Evolutionary conservation across 2,113 vertebrate species (phyloP).

Genomic region (Rallus limicola): DNA sequence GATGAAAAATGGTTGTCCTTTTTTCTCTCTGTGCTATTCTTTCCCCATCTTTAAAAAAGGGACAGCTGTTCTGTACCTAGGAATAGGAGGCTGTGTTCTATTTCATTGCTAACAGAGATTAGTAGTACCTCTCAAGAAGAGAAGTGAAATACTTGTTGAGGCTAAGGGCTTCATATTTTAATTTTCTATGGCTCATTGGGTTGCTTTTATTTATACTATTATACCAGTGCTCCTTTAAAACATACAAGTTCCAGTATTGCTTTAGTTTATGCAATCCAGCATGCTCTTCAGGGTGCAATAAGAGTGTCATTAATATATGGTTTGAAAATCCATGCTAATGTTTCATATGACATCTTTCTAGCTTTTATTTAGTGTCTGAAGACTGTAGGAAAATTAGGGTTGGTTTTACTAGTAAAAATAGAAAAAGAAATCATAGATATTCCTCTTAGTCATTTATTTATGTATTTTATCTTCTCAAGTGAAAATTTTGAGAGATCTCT

Average conservation of each 20-base stretch:
- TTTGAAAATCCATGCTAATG: neutral
- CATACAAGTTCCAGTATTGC: fast-evolving
- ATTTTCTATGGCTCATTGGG: neutral
- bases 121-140: neutral
- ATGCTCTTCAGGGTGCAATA: neutral
- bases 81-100: neutral
- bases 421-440: neutral
- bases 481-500: neutral
- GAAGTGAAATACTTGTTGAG: neutral
- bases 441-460: neutral
- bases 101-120: neutral
- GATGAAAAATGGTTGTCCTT: neutral
- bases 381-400: neutral
- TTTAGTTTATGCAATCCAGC: neutral
- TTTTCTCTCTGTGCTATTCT: neutral
- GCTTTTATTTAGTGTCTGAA: neutral
- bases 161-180: neutral
- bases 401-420: neutral
- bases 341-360: neutral
- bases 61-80: neutral
- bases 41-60: neutral
- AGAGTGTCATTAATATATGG: neutral
- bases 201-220: neutral
- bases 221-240: neutral
- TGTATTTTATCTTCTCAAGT: neutral